Evolutionary conservation across 2,113 vertebrate species (phyloP), one percentile per base, ranked within the genome.

Genomic region (Meleagris gallopavo): DNA sequence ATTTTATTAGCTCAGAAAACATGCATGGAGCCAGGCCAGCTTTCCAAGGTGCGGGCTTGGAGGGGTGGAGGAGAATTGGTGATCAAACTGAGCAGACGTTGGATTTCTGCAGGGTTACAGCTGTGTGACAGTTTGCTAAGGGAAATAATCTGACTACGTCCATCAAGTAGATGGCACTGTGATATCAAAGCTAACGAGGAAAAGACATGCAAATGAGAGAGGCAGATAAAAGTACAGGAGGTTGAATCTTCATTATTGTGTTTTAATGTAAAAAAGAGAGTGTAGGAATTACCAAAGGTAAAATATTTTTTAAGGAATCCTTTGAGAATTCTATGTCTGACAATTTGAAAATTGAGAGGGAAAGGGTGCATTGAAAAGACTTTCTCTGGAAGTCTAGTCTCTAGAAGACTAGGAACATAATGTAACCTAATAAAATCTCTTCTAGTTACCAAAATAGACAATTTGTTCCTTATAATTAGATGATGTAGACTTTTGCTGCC

Each of bases 101-200:
- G 92, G 92, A 81, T 97, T 95, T 92, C 60, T 75, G 77, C 10
- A 13, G 86, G 73, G 30, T 87, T 90, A 70, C 34, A 73, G 73
- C 55, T 5, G 0, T 4, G 2, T 41, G 43, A 65, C 34, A 66
- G 83, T 94, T 92, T 95, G 84, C 78, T 69, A 57, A 57, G 54
- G 89, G 88, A 96, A 92, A 90, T 77, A 90, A 80, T 72, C 80
- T 90, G 57, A 92, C 77, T 96, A 61, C 74, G 57, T 89, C 95
- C 88, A 94, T 95, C 87, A 95, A 97, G 92, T 95, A 90, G 92
- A 97, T 94, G 88, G 94, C 95, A 97, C 83, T 90, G 82, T 95
- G 64, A 92, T 92, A 96, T 89, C 93, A 95, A 93, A 95, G 78
- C 93, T 91, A 94, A 91, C 64, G 67, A 95, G 86, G 71, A 91